Evolutionary conservation across 1,140 invertebrate genomes (phyloP).

Genomic region (Sycophaga agraensis): DNA sequence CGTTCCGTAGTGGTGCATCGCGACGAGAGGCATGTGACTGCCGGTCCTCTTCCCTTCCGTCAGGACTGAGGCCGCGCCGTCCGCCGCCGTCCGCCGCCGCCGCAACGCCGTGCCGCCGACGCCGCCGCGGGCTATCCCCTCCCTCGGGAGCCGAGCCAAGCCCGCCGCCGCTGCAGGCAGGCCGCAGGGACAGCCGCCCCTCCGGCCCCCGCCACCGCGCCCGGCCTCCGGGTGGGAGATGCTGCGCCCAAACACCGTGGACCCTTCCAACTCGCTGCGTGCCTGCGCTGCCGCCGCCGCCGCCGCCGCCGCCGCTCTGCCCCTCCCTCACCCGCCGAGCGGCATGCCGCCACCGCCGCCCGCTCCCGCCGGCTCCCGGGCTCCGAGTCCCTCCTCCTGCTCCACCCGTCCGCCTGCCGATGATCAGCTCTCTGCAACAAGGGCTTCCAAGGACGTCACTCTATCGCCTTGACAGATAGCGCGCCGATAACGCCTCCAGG

Average conservation of each 20-base stretch:
- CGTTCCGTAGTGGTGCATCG: conserved; percentile 51
- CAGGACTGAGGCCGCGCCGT: conserved; percentile 37
- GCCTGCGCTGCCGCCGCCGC: background rate
- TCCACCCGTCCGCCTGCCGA: too few species aligned
- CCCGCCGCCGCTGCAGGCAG: too few species aligned
- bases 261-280: too few species aligned
- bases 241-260: too few species aligned
- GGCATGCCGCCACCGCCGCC: too few species aligned
- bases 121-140: conserved; percentile 48
- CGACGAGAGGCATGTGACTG: conserved; percentile 53
- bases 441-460: too few species aligned
- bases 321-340: background rate
- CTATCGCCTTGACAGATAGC: too few species aligned
- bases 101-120: conserved; percentile 27
- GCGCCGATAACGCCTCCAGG: too few species aligned
- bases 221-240: conserved; percentile 32
- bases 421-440: too few species aligned
- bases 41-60: conserved; percentile 41
- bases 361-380: too few species aligned
- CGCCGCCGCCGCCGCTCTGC: background rate
- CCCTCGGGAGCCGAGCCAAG: conserved; percentile 43
- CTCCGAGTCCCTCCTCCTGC: too few species aligned
- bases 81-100: conserved; percentile 28
- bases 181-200: conserved; percentile 43
- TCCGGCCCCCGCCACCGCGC: conserved; percentile 32